Conservation (phyloP, 2,888 invertebrate species). For the Oligia fasciuncula region DNA sequence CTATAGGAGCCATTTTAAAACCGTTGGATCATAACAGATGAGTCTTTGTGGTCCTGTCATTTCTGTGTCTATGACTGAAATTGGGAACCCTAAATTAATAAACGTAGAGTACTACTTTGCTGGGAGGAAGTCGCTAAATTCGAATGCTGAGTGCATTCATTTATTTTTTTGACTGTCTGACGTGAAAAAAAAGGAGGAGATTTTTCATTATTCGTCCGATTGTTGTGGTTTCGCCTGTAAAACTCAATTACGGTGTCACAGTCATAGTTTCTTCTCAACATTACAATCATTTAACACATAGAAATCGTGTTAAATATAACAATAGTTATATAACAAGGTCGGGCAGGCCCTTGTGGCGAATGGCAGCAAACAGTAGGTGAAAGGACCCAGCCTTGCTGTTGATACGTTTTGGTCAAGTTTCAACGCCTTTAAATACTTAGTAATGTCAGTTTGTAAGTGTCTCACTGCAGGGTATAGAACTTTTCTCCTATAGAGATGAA, state of each 20-base stretch:
- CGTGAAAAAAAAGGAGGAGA: too few relatives aligned
- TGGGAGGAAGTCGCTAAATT: too few relatives aligned
- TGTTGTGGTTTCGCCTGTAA: too few relatives aligned
- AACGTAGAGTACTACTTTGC: background rate
- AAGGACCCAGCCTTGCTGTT: conserved; percentile 54
- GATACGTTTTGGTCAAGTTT: conserved; percentile 52
- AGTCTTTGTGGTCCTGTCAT: too few relatives aligned
- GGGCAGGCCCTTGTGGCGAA: conserved; percentile 28
- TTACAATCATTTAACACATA: background rate
- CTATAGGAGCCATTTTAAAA: too few relatives aligned
- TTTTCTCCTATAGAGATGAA: too few relatives aligned
- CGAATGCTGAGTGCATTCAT: background rate
- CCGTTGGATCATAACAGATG: too few relatives aligned
- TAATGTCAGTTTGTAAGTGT: background rate
- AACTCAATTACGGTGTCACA: too few relatives aligned
- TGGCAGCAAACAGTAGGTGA: conserved; percentile 26
- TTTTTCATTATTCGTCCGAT: too few relatives aligned
- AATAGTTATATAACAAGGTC: conserved; percentile 54
- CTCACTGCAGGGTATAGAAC: background rate
- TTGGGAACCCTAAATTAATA: background rate
- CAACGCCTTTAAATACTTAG: conserved; percentile 10
- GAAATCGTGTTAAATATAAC: conserved; percentile 22
- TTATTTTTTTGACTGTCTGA: too few relatives aligned
- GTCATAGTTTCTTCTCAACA: background rate
- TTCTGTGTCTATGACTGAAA: too few relatives aligned